Base-by-base conservation (phyloP, 2,888 invertebrate species). In the Drosophila subsilvestris region DNA sequence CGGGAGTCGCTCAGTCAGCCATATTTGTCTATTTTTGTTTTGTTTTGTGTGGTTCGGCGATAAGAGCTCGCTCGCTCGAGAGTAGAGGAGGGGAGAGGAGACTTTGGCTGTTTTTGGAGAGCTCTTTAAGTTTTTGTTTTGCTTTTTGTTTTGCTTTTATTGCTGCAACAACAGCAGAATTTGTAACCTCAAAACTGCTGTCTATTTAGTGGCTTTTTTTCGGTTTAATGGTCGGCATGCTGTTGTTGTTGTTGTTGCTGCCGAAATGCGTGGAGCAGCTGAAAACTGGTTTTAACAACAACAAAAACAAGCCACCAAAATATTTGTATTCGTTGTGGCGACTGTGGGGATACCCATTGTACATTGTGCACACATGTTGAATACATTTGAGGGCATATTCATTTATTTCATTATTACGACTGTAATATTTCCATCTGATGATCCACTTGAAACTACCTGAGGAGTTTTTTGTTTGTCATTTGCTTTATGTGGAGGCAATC, bases 151-250 rank as follows among this genome's bases (percentile, higher is more conserved):
- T 63, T 45, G 37, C n/a, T 37, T 37, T 37, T 37, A 37, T 50
- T 37, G 63, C 63, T 63, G 63, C 63, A 62, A 54, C 63, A 59
- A 53, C 53, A 65, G 59, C 56, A 75, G 67, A 47, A 71, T 63
- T 77, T 75, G 68, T 81, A 81, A 79, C 81, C 84, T 81, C 77
- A 79, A 80, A 78, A 57, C 62, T 62, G 75, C 57, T 66, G 58
- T 60, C 57, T 75, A 66, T 74, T 73, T 65, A 48, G 66, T 51
- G 69, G 75, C 67, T 75, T 75, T 70, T 77, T 80, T 79, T 79
- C 54, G 79, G 76, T 60, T 74, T 71, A 78, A 74, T 80, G 76
- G 65, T 65, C 62, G 63, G 63, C 45, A 59, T 27, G 48, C 12
- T 58, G 25, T 58, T 69, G 60, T 5, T 62, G 68, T 75, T 67